These are phyloP conservation scores for Australoheros scitulus DNA, from an alignment of 2,113 vertebrate genomes.

Conservation along the genomic window DNA sequence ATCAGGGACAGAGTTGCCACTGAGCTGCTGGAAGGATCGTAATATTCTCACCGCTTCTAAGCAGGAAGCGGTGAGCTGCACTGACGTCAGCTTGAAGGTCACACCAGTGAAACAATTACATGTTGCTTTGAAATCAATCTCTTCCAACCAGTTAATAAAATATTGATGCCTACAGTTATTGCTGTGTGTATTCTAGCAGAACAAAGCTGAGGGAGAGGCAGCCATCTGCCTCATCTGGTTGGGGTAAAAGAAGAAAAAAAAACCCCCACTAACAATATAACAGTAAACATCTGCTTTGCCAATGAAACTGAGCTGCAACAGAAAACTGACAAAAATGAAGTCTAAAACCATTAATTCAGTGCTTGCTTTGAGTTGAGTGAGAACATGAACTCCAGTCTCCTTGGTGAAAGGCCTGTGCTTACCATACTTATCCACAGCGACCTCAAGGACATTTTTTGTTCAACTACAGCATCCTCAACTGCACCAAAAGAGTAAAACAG, in stretches of 20 bases:
- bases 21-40: background rate
- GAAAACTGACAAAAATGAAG: background rate
- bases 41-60: background rate
- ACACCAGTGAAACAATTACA: constrained; percentile 6
- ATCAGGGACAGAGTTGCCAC: background rate
- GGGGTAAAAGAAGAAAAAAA: no score
- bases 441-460: no score
- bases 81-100: constrained; percentile 6
- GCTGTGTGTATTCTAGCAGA: background rate
- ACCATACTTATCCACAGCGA: no score
- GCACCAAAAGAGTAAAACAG: no score
- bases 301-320: background rate
- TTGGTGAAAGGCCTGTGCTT: no score
- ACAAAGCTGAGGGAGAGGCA: no score
- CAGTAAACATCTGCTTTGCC: no score
- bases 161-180: constrained; percentile 2
- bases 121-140: constrained; percentile 13
- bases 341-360: background rate
- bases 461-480: no score
- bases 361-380: no score
- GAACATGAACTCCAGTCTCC: no score
- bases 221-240: no score
- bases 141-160: background rate
- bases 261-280: no score
- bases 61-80: background rate